A percentile compares a stretch with the other conserved stretches of the same genome.
These are phyloP conservation scores for Tetragnatha montana DNA, from an alignment of 2,888 invertebrate species.

Conservation along the genomic window DNA sequence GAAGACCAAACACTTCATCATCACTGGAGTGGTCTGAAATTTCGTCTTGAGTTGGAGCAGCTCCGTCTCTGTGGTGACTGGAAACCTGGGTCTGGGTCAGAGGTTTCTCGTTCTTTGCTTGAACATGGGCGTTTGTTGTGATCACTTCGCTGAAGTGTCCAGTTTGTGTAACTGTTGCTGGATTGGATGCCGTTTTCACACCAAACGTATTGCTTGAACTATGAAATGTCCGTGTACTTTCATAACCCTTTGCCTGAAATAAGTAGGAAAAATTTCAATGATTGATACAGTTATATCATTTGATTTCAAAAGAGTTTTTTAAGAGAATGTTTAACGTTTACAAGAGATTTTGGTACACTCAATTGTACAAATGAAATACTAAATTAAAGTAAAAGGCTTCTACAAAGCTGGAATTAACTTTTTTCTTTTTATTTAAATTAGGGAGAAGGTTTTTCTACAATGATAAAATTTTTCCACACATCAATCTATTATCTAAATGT, in stretches of 20 bases:
- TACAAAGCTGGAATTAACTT: background rate
- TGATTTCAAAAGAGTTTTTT: background rate
- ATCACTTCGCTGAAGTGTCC: constrained; percentile 11
- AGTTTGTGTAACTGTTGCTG: background rate
- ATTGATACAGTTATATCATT: no score
- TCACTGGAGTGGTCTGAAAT: background rate
- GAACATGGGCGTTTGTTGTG: background rate
- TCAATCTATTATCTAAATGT: no score
- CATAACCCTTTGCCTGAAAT: constrained; percentile 9
- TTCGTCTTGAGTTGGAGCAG: background rate
- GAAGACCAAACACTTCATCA: constrained; percentile 2
- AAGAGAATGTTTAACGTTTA: no score
- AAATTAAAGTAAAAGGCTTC: background rate
- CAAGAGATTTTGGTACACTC: no score
- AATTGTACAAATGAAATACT: background rate
- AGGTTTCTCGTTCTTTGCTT: background rate
- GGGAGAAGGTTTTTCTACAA: no score
- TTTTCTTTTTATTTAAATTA: no score
- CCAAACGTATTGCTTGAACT: constrained; percentile 24
- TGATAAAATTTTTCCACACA: no score
- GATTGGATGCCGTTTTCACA: constrained; percentile 9
- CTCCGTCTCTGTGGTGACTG: background rate
- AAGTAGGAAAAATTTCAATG: background rate
- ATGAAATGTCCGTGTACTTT: background rate
- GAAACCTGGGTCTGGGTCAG: background rate